A percentile compares a stretch with the other conserved stretches of the same genome.
phyloP scores from a whole-genome alignment of 2,113 vertebrate species.

The Actenoides lindsayi region DNA sequence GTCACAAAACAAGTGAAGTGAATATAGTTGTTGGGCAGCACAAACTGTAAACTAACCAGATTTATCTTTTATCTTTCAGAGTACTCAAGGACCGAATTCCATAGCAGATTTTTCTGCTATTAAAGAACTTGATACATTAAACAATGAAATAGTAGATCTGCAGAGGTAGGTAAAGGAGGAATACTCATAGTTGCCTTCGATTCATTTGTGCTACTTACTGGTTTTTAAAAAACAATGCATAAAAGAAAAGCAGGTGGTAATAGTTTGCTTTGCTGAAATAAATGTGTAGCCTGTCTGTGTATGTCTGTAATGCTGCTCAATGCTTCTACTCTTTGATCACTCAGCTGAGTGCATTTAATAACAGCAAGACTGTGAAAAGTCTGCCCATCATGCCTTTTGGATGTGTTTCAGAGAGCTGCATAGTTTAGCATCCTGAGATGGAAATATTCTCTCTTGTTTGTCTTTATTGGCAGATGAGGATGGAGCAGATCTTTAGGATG shows the following conservation, averaged over 20 bases:
- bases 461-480: background rate
- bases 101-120: constrained; percentile 98
- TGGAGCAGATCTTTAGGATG: background rate
- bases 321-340: background rate
- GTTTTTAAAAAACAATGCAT: background rate
- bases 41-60: background rate
- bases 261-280: background rate
- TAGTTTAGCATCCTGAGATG: background rate
- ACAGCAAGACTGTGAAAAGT: background rate
- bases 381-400: background rate
- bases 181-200: background rate
- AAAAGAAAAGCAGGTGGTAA: background rate
- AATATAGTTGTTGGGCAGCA: background rate
- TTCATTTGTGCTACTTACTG: background rate
- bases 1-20: background rate
- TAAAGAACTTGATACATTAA: constrained; percentile 96
- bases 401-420: background rate
- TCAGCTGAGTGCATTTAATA: background rate
- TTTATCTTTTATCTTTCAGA: constrained; percentile 79
- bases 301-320: background rate
- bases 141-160: constrained; percentile 96
- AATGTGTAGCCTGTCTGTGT: background rate
- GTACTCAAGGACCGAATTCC: constrained; percentile 75
- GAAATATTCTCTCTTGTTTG: background rate
- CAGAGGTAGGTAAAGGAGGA: constrained; percentile 84